Evolutionary conservation across 2,113 vertebrate genomes (phyloP), one percentile per base, ranked within the genome.

Genomic region (Sisor rabdophorus): DNA sequence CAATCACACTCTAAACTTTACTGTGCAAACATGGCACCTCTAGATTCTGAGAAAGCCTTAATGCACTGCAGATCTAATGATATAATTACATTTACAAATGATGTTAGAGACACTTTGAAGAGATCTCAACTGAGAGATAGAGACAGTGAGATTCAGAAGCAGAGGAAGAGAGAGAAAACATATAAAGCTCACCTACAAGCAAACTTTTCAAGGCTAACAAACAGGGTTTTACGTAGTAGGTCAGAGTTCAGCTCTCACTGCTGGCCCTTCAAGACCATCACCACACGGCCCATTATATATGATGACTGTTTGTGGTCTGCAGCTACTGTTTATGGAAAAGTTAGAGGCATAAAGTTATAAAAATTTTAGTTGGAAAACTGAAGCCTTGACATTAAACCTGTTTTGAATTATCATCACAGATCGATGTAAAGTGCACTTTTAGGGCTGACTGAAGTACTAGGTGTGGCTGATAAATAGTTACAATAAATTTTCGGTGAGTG

Each of bases 1-100:
- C 65, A 77, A 84, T 81, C 73, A 76, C 68, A 73, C 64, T 70
- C 24, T 24, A 50, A 63, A 65, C 73, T 61, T 59, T 74, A 65
- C 84, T 68, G 73, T 81, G 73, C 52, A 73, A 79, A 82, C 77
- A 75, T 73, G 73, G 75, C 81, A 55, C 26, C 47, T 64, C 6
- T 6, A 50, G 53, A 16, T 30, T 74, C 73, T 28, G 44, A 75
- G 52, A 22, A 67, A 77, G 61, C 50, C 74, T 65, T 52, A 71
- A 80, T 5, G 22, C 53, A 61, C 59, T 73, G 77, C 32, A 65
- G 19, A 24, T 70, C 69, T 53, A 73, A 40, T 22, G 64, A 72
- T 75, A 71, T 75, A 75, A 78, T 65, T 10, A n/a, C 63, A 67
- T 59, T 79, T 56, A 55, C 28, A 50, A 30, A 64, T 48, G 52